Percentiles rank a stretch among this genome's conserved stretches.
These are phyloP conservation scores for Myotis planiceps DNA, from an alignment of 2,797 vertebrate species.

Conservation along the genomic window DNA sequence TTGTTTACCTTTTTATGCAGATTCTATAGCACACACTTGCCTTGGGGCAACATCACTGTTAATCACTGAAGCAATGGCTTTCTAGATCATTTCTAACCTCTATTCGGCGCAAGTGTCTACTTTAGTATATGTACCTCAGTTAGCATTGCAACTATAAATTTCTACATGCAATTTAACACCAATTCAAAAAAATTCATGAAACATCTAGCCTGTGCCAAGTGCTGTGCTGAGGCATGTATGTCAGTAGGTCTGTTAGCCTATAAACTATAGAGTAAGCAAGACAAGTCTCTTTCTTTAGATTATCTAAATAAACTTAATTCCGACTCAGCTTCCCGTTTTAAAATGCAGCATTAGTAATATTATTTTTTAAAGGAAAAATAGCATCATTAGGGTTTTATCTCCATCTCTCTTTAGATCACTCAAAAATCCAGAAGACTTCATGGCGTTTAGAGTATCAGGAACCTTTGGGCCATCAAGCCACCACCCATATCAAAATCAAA, in stretches of 20 bases:
- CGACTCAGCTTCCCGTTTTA: not conserved
- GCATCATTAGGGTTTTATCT: not conserved
- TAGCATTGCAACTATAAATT: conserved; percentile 44
- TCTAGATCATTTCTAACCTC: conserved; percentile 31
- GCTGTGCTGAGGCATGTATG: not conserved
- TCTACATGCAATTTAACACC: conserved; percentile 33
- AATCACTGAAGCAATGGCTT: conserved; percentile 41
- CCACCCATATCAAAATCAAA: not conserved
- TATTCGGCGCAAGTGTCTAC: not conserved
- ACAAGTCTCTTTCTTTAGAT: not conserved
- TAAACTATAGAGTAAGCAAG: not conserved
- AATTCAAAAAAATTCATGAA: conserved; percentile 43
- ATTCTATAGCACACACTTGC: conserved; percentile 25
- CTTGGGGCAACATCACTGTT: conserved; percentile 32
- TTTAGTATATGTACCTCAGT: conserved; percentile 44
- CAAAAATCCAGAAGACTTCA: not conserved
- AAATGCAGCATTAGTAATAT: not conserved
- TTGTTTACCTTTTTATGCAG: conserved; percentile 60
- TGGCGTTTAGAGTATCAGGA: not conserved
- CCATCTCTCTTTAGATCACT: not conserved
- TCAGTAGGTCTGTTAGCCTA: not conserved
- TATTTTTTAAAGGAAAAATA: not conserved
- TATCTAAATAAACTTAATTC: not conserved
- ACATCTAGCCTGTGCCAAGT: not conserved
- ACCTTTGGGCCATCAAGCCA: not conserved